phyloP scores from a whole-genome alignment of 1,140 invertebrate genomes.

The Caligus rogercresseyi region DNA sequence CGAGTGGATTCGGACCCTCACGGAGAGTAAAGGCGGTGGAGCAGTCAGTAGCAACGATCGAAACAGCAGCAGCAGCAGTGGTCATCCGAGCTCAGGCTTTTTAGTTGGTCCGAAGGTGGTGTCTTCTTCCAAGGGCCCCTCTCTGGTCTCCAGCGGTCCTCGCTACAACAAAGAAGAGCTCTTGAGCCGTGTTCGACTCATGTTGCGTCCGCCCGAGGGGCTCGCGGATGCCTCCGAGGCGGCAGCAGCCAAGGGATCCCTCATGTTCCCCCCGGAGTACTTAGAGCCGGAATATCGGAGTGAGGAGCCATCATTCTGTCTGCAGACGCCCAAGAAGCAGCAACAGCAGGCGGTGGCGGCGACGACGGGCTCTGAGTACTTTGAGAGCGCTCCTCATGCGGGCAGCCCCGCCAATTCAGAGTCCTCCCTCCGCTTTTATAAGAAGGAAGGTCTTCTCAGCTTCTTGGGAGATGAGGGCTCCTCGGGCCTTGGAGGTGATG shows the following conservation, averaged over 20 bases:
- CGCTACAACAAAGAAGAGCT: neutral
- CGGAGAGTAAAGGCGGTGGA: slow-evolving; percentile 26
- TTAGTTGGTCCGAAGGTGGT: slow-evolving; percentile 28
- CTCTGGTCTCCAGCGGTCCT: slow-evolving; percentile 26
- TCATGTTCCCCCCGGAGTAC: neutral
- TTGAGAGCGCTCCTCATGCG: too few species aligned
- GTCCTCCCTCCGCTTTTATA: slow-evolving; percentile 4
- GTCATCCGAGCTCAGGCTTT: too few species aligned
- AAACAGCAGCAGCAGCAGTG: neutral
- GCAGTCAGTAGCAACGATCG: neutral
- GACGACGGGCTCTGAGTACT: too few species aligned
- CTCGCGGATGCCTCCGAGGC: too few species aligned
- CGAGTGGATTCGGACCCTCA: slow-evolving; percentile 35
- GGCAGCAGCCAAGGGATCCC: too few species aligned
- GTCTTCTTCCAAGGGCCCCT: neutral
- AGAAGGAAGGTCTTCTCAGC: neutral
- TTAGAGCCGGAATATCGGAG: neutral
- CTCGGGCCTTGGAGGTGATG: neutral
- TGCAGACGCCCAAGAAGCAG: neutral
- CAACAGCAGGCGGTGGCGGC: slow-evolving; percentile 10
- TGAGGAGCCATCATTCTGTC: neutral
- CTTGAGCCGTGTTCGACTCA: neutral
- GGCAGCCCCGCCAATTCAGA: neutral
- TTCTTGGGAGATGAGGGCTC: neutral
- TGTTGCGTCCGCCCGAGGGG: slow-evolving; percentile 18